These are phyloP conservation scores for Dolichopus griseipennis DNA, from an alignment of 2,888 invertebrate genomes.

Conservation along the genomic window DNA sequence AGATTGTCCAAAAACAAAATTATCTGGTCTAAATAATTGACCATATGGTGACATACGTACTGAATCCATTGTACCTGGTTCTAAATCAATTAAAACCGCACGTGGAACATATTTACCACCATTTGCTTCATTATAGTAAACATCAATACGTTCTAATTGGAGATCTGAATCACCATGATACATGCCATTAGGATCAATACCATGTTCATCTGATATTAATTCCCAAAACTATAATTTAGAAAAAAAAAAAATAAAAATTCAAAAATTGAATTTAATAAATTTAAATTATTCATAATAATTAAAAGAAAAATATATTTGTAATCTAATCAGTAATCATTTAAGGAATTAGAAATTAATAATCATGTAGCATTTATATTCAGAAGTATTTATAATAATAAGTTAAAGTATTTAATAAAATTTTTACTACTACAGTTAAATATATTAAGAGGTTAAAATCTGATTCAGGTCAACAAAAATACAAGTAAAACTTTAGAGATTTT, in stretches of 20 bases:
- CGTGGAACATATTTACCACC: conserved; percentile 72
- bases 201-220: conserved; percentile 74
- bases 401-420: no score
- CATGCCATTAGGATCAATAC: conserved; percentile 62
- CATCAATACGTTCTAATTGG: conserved; percentile 68
- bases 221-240: conserved; percentile 56
- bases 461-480: no score
- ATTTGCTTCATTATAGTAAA: conserved; percentile 70
- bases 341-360: no score
- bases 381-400: no score
- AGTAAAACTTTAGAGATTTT: no score
- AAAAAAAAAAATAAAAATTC: conserved; percentile 8
- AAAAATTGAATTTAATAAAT: not conserved
- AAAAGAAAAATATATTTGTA: not conserved
- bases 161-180: conserved; percentile 64
- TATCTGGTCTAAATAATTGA: conserved; percentile 75
- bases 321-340: no score
- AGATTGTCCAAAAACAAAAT: conserved; percentile 73
- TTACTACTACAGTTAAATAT: no score
- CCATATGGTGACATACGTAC: conserved; percentile 72
- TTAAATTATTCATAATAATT: not conserved
- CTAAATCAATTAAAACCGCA: conserved; percentile 76
- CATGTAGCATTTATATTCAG: no score
- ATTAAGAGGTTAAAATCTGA: no score
- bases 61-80: conserved; percentile 84